phyloP scores from a whole-genome alignment of 1,140 invertebrate species.

The Lithobius niger region DNA sequence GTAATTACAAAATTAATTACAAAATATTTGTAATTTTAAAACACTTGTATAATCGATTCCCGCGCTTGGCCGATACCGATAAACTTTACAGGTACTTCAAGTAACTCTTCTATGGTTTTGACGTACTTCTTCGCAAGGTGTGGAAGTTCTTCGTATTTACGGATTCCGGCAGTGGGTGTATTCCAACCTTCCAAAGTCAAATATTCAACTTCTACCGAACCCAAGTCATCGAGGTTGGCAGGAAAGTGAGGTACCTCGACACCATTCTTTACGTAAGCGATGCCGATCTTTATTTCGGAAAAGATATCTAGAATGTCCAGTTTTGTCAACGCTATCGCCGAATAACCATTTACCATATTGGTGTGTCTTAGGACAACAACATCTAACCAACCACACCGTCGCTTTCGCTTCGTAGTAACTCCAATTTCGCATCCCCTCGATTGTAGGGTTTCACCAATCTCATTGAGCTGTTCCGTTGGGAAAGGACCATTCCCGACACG shows the following conservation, averaged over 20 bases:
- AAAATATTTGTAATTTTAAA: no score
- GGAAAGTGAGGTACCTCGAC: constrained; percentile 60
- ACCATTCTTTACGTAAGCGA: constrained; percentile 62
- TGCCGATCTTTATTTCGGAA: constrained; percentile 73
- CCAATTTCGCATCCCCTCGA: constrained; percentile 79
- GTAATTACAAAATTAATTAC: no score
- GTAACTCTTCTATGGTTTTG: constrained; percentile 62
- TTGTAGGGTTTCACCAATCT: constrained; percentile 68
- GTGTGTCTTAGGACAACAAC: constrained; percentile 80
- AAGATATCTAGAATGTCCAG: constrained; percentile 91
- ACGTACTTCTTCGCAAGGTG: constrained; percentile 77
- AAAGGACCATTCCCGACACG: constrained; percentile 96
- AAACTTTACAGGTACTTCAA: constrained; percentile 84
- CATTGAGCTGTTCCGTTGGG: constrained; percentile 81
- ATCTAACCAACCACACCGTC: constrained; percentile 98
- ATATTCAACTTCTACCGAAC: constrained; percentile 64
- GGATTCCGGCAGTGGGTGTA: constrained; percentile 60
- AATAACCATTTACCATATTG: constrained; percentile 87
- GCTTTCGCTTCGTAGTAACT: constrained; percentile 85
- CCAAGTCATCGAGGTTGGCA: constrained; percentile 35
- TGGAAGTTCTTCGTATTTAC: constrained; percentile 74
- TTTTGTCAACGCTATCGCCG: constrained; percentile 80
- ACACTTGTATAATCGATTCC: constrained; percentile 47
- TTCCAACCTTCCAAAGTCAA: constrained; percentile 85
- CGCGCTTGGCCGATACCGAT: constrained; percentile 90